Evolutionary conservation across 2,113 vertebrate species (phyloP).

Genomic region (Hydrolagus affinis): DNA sequence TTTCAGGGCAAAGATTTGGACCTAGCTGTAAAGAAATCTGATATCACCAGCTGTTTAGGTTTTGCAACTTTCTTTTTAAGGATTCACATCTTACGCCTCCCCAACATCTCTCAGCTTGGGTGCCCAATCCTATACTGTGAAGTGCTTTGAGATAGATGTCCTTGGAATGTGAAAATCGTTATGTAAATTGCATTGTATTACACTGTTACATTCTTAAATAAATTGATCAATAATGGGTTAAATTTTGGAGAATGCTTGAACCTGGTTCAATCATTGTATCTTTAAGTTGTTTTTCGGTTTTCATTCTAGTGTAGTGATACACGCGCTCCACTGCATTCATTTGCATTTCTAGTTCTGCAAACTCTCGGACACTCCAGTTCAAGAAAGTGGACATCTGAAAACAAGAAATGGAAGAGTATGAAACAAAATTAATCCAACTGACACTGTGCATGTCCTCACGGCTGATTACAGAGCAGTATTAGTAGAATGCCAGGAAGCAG

Average conservation of each 20-base stretch:
- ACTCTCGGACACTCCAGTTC: conserved; percentile 19
- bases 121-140: no score
- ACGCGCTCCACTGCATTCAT: conserved; percentile 24
- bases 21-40: neutral
- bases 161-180: no score
- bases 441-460: neutral
- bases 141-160: no score
- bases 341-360: conserved; percentile 26
- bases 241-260: neutral
- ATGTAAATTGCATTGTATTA: no score
- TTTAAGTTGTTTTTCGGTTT: neutral
- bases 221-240: neutral
- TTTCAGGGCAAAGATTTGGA: neutral
- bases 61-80: neutral
- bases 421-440: neutral
- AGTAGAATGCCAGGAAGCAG: neutral
- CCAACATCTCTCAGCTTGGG: neutral
- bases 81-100: neutral
- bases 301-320: conserved; percentile 10
- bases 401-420: neutral
- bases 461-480: neutral
- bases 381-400: conserved; percentile 25
- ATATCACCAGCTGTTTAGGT: neutral
- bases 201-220: no score
- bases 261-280: neutral